phyloP scores from a whole-genome alignment of 2,113 vertebrate genomes.

The Stomatorhinus ivindoensis region DNA sequence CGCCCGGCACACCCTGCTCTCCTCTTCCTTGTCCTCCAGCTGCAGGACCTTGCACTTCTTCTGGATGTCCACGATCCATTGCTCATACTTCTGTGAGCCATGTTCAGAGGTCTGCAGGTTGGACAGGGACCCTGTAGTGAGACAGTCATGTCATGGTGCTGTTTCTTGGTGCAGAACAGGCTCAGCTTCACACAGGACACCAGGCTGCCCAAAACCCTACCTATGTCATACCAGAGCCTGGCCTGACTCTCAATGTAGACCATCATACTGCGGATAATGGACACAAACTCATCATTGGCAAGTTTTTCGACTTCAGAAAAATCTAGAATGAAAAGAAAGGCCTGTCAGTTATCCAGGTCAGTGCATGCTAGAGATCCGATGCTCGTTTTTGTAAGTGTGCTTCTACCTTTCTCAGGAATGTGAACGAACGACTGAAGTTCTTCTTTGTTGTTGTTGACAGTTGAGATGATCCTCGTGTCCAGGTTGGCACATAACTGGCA shows the following conservation, averaged over 20 bases:
- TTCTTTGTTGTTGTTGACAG: slow-evolving; percentile 53
- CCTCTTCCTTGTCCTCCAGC: slow-evolving; percentile 51
- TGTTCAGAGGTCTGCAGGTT: slow-evolving; percentile 42
- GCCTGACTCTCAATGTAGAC: slow-evolving; percentile 50
- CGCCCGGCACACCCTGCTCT: slow-evolving; percentile 57
- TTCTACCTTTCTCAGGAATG: slow-evolving; percentile 57
- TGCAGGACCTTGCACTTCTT: slow-evolving; percentile 54
- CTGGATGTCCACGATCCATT: slow-evolving; percentile 61
- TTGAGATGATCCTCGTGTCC: slow-evolving; percentile 58
- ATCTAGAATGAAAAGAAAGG: slow-evolving; percentile 40
- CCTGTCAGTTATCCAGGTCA: background rate
- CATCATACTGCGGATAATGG: slow-evolving; percentile 61
- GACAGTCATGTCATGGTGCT: background rate
- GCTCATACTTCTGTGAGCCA: slow-evolving; percentile 68
- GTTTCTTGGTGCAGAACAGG: background rate
- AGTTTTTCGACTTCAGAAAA: slow-evolving; percentile 44
- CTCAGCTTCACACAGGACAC: background rate
- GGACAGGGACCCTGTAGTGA: slow-evolving; percentile 44
- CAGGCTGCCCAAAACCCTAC: slow-evolving; percentile 31
- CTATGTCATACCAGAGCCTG: slow-evolving; percentile 45
- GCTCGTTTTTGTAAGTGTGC: background rate
- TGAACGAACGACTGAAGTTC: slow-evolving; percentile 53
- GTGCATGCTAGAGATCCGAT: background rate
- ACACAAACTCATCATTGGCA: slow-evolving; percentile 50
- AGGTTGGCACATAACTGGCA: slow-evolving; percentile 62